Evolutionary conservation across 2,797 vertebrate species (phyloP).

Genomic region (Prunella strophiata): DNA sequence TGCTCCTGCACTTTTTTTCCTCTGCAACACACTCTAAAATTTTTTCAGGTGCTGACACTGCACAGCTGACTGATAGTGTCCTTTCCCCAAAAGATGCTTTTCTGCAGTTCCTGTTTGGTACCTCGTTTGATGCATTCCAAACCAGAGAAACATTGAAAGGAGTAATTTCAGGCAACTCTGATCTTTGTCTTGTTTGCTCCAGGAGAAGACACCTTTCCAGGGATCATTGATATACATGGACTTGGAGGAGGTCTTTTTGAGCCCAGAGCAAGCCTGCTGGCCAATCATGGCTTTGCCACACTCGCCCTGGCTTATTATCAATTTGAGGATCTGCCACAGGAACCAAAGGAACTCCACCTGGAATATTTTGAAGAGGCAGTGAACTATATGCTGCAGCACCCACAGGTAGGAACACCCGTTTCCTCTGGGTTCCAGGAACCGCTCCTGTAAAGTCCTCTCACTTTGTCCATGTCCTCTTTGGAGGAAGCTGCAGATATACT

Average conservation of each 20-base stretch:
- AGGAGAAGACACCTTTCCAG: conserved; percentile 85
- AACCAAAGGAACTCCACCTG: conserved; percentile 70
- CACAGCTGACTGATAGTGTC: neutral
- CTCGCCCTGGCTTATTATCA: conserved; percentile 83
- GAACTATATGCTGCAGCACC: conserved; percentile 78
- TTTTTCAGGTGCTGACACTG: neutral
- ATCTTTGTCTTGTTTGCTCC: neutral
- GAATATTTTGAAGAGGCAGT: conserved; percentile 90
- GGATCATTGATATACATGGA: conserved; percentile 82
- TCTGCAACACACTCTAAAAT: neutral
- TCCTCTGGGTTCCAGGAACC: neutral
- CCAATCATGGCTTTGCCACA: conserved; percentile 83
- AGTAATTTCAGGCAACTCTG: neutral
- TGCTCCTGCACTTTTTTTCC: neutral
- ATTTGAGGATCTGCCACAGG: conserved; percentile 80
- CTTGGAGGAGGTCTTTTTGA: conserved; percentile 79
- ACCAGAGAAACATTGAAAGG: neutral
- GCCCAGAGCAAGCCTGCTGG: conserved; percentile 84
- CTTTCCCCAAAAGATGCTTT: neutral
- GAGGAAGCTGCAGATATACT: neutral
- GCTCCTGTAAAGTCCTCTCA: neutral
- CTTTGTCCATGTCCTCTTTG: neutral
- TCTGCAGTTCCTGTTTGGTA: neutral
- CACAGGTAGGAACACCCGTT: conserved; percentile 68
- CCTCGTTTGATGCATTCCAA: neutral